Evolutionary conservation across 2,888 invertebrate species (phyloP), one percentile per base, ranked within the genome.

Genomic region (Elmis aenea): DNA sequence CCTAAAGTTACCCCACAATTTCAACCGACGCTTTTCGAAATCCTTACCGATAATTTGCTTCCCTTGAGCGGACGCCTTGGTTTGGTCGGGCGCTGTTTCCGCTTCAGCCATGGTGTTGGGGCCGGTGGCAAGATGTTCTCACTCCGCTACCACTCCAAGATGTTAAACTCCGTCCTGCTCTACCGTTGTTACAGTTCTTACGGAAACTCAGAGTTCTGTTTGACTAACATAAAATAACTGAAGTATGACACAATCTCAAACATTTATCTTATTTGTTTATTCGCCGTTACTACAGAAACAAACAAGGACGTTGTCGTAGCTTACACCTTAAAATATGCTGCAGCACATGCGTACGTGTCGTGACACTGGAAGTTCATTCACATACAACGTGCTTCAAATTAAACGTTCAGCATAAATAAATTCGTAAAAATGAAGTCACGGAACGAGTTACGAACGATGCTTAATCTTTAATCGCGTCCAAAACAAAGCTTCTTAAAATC

Each of bases 41-140:
- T 55, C 71, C 79, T 79, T 71, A 88, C 89, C 89, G 75, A 89
- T 86, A 74, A 89, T 76, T 79, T 85, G 85, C 78, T 92, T 91
- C 73, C 82, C 83, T 73, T 79, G 81, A 69, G 74, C 77, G 74
- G 77, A 77, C 76, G 62, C 74, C 73, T 60, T 66, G 33, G 56
- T 55, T 59, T 61, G 58, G 59, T 55, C 62, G 70, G 70, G 69
- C 70, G 72, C 68, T 70, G 74, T 71, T 72, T 78, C 91, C 79
- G 90, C 84, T 85, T 93, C 92, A 85, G 91, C 90, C 92, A 93
- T 92, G 84, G 80, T 82, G 82, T 80, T 75, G 79, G 79, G 80
- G 77, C 77, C 77, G 77, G 77, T 77, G 75, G 79, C 78, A 69
- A 79, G 79, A 78, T 79, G 79, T 77, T 78, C 75, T 77, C 75